Evolutionary conservation across 2,113 vertebrate genomes (phyloP).

Genomic region (Xyliphius kryptos): DNA sequence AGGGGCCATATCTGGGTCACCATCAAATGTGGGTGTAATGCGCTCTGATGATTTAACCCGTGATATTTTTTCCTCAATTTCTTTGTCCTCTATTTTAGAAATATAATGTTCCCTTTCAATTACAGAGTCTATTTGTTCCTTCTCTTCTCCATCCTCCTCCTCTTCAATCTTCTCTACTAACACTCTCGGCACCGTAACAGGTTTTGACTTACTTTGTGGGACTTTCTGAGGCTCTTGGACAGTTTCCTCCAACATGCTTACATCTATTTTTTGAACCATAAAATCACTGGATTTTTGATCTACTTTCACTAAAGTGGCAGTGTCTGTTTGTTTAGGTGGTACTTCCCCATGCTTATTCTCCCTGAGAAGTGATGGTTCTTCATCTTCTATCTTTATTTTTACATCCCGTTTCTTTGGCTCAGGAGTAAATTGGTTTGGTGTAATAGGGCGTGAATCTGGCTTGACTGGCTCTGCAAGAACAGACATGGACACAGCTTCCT

Average conservation of each 20-base stretch:
- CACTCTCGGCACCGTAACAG: conserved; percentile 40
- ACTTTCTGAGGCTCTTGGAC: conserved; percentile 50
- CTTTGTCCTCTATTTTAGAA: conserved; percentile 37
- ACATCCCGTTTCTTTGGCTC: conserved; percentile 46
- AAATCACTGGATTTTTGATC: conserved; percentile 56
- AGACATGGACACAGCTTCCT: conserved; percentile 89
- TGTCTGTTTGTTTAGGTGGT: conserved; percentile 50
- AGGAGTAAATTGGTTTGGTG: conserved; percentile 50
- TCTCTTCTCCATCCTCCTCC: conserved; percentile 47
- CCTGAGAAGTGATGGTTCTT: conserved; percentile 43
- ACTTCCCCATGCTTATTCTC: conserved; percentile 48
- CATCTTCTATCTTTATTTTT: conserved; percentile 44
- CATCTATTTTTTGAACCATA: conserved; percentile 58
- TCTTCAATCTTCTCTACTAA: conserved; percentile 46
- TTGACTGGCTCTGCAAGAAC: conserved; percentile 71
- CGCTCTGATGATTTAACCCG: conserved; percentile 50
- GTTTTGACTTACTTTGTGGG: conserved; percentile 44
- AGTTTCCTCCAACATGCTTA: conserved; percentile 60
- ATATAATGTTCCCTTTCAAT: conserved; percentile 32
- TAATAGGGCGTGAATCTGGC: conserved; percentile 66
- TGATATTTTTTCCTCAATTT: conserved; percentile 38
- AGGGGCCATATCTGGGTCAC: conserved; percentile 42
- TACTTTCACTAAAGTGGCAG: conserved; percentile 48
- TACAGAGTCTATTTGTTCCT: conserved; percentile 31
- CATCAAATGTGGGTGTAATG: conserved; percentile 45